Base-by-base conservation (phyloP, 2,797 vertebrate genomes). In the Sciurus vulgaris region DNA sequence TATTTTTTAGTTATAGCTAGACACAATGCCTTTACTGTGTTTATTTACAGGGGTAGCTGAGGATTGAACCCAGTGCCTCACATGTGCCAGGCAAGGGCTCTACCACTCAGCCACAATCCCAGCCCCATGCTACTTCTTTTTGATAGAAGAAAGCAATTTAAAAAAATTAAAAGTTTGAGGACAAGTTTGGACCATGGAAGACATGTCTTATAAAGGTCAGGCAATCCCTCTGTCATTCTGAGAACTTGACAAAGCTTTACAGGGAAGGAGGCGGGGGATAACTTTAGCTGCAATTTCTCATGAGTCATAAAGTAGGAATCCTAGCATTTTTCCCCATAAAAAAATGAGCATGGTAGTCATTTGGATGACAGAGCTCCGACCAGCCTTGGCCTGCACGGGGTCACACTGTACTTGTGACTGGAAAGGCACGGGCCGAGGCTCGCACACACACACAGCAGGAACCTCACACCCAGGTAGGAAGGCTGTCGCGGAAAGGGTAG, bases 311-410 rank as follows among this genome's bases (percentile, higher is more conserved):
- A 49, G 41, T 73, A 96, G 77, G 70, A 77, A 65, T 76, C 14
- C 26, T 33, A 70, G 41, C 4, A 72, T 90, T 86, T 95, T 95
- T 74, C 59, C 65, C n/a, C 38, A 83, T 70, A 94, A 92, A 93
- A 93, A 97, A 76, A 22, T 89, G 56, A 88, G 38, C 65, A 28
- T 76, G 44, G 56, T 41, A 54, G 41, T 87, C 72, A 82, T 59
- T 70, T 54, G 41, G 69, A 22, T 65, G 38, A 56, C 11, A 83
- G 30, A 73, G 15, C 18, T 86, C 65, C 49, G 61, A 90, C 28
- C n/a, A 82, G 6, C 17, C 17, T 88, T 33, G n/a, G 13, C 44
- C 33, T 74, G 3, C 38, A 86, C 20, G 44, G 22, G n/a, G 20
- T 49, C 51, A 69, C 15, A 65, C 51, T 54, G 44, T 51, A 44